Conservation (phyloP, 2,797 vertebrate genomes). For the Poeciliopsis paucimaculata region DNA sequence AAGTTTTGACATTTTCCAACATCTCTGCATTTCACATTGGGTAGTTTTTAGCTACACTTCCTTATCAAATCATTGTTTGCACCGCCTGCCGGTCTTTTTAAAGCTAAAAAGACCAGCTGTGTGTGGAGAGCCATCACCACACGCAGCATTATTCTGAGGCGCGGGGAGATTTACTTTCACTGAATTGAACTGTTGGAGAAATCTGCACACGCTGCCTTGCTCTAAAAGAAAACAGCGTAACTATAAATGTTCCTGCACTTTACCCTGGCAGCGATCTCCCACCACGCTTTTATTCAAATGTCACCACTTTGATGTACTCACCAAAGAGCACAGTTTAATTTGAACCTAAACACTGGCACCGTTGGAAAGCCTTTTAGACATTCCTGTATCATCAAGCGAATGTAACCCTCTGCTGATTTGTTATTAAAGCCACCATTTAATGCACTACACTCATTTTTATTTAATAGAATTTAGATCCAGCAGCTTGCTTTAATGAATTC, state of each 20-base stretch:
- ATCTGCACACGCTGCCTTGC: conserved; percentile 37
- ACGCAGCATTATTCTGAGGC: conserved; percentile 32
- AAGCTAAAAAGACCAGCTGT: too few species aligned
- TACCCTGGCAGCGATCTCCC: conserved; percentile 56
- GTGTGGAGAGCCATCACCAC: conserved; percentile 33
- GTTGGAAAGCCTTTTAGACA: conserved; percentile 48
- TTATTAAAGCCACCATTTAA: conserved; percentile 20
- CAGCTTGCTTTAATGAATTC: conserved; percentile 8
- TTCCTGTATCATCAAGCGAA: conserved; percentile 27
- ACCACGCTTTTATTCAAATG: conserved; percentile 70
- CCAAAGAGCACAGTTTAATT: conserved; percentile 49
- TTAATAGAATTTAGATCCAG: conserved; percentile 24
- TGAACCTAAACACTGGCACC: conserved; percentile 18
- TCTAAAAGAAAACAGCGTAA: conserved; percentile 53
- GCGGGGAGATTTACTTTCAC: conserved; percentile 57
- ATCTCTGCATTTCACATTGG: neutral
- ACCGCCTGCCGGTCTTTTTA: conserved; percentile 1
- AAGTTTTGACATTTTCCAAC: neutral
- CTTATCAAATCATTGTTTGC: neutral
- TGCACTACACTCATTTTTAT: conserved; percentile 12
- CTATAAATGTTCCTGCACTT: conserved; percentile 50
- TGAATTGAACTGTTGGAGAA: conserved; percentile 51
- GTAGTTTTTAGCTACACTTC: neutral
- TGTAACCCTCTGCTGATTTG: conserved; percentile 40
- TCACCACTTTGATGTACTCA: conserved; percentile 68